phyloP scores from a whole-genome alignment of 2,797 vertebrate genomes.

The Liparis tanakae region DNA sequence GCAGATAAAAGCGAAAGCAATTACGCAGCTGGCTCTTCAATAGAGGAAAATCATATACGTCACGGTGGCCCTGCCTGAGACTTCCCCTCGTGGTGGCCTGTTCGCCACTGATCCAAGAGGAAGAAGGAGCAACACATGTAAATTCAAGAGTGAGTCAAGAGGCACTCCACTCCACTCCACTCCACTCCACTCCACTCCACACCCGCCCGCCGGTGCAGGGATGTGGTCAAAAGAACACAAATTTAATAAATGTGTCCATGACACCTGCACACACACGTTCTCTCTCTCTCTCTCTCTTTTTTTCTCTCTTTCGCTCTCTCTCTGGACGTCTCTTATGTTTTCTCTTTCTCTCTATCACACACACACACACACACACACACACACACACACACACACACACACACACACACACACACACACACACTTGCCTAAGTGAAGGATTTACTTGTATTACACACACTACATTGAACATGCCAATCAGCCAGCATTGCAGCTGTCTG shows the following conservation, averaged over 20 bases:
- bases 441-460: conserved; percentile 77
- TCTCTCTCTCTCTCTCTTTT: conserved; percentile 49
- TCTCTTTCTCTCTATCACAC: conserved; percentile 40
- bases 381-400: conserved; percentile 65
- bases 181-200: conserved; percentile 33
- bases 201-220: conserved; percentile 65
- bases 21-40: conserved; percentile 71
- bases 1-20: conserved; percentile 64
- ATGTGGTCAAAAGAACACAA: conserved; percentile 76
- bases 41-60: conserved; percentile 54
- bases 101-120: conserved; percentile 43
- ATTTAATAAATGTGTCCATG: conserved; percentile 78
- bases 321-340: conserved; percentile 45
- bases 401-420: conserved; percentile 37
- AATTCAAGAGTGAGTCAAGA: conserved; percentile 63
- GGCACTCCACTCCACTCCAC: conserved; percentile 43
- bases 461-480: conserved; percentile 81
- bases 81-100: conserved; percentile 49
- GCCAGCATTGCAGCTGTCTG: conserved; percentile 72
- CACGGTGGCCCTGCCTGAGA: conserved; percentile 39
- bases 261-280: conserved; percentile 66
- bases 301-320: conserved; percentile 32
- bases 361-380: conserved; percentile 47
- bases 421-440: conserved; percentile 78
- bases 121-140: conserved; percentile 57